Base-by-base conservation (phyloP, 2,797 vertebrate species). In the Sebastes variabilis region DNA sequence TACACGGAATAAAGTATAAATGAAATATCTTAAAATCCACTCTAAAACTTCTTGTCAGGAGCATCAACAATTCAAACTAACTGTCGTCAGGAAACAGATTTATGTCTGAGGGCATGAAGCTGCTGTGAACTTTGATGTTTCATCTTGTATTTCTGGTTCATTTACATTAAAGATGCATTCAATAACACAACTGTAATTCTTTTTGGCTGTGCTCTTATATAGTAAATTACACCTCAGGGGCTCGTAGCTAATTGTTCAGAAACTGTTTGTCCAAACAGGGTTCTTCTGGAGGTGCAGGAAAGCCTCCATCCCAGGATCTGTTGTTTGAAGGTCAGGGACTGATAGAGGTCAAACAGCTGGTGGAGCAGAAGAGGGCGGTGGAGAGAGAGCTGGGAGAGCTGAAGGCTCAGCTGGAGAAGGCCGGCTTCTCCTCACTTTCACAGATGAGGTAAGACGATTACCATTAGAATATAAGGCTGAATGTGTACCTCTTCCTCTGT, bases 391-490 rank as follows among this genome's bases (percentile, higher is more conserved):
- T 98, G 85, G 91, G 83, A 6, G 96, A 97, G 85, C 94, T 98
- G 72, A 98, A 97, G 93, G 92, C 89, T 9, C 97, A 98, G 92
- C 95, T 97, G 77, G 95, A 97, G 88, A 97, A 97, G 91, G 93
- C 96, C 0, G 97, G 97, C 25, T 97, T 97, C 93, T 96, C 96
- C 73, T 97, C 97, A 0, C 92, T 98, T 10, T 97, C 96, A 52
- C 96, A 98, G 70, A 96, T 98, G 93, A 98, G 97, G 98, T 97
- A 89, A 56, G 38, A 29, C 0, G 5, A 52, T 30, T 3, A n/a
- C 2, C 8, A 34, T 18, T 0, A 56, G 30, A 38, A 16, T 49
- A 30, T 24, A 24, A 22, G 54, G 54, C 22, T 56, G 10, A 56
- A 24, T 56, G n/a, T 36, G 30, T 12, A 10, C 36, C 4, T 46